Conservation (phyloP, 2,113 vertebrate genomes). For the Saguinus imperator region DNA sequence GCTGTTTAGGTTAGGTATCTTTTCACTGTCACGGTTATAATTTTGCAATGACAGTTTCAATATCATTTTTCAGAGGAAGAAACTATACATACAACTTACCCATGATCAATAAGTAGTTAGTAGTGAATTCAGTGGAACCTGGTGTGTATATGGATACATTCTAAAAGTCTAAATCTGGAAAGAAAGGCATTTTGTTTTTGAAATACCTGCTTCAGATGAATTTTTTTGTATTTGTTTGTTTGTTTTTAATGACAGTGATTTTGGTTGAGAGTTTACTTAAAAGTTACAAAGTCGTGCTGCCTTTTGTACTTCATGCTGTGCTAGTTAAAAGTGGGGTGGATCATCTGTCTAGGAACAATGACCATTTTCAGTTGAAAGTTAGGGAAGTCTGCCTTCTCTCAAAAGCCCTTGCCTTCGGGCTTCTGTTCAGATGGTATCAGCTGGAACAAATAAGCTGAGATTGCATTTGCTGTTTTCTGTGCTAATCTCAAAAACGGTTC, state of each 20-base stretch:
- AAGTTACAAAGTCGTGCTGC: constrained; percentile 21
- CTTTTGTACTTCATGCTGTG: constrained; percentile 50
- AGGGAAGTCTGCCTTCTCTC: constrained; percentile 83
- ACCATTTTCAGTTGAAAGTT: constrained; percentile 77
- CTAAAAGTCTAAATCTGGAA: constrained; percentile 46
- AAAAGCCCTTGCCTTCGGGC: constrained; percentile 86
- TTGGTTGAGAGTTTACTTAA: constrained; percentile 56
- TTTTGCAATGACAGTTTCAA: no score
- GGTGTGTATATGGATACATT: no score
- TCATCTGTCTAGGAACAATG: constrained; percentile 88
- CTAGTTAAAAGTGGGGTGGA: constrained; percentile 74
- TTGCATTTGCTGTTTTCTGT: constrained; percentile 83
- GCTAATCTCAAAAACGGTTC: constrained; percentile 81
- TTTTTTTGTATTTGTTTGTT: not conserved
- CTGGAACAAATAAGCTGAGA: constrained; percentile 91
- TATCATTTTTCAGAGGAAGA: not conserved
- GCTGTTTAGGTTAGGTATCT: no score
- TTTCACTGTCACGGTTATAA: no score
- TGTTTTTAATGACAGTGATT: constrained; percentile 18
- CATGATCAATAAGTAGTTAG: not conserved
- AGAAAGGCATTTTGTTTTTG: not conserved
- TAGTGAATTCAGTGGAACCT: not conserved
- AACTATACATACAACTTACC: not conserved
- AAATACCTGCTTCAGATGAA: constrained; percentile 27
- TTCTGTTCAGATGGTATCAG: constrained; percentile 89